Base-by-base conservation (phyloP, 2,888 invertebrate genomes). In the Tetranychus truncatus region DNA sequence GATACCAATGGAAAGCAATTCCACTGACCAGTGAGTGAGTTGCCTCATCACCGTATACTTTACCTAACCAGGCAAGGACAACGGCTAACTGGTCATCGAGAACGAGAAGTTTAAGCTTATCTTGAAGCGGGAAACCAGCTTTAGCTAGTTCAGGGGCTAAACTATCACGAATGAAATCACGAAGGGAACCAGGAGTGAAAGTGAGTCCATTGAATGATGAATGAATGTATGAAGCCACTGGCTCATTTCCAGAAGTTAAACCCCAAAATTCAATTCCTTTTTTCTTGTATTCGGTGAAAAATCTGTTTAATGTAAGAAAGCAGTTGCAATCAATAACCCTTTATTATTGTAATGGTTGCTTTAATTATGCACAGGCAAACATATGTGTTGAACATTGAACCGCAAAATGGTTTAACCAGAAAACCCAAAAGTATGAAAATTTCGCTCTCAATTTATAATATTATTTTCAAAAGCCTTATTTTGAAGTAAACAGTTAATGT, bases 161-260 rank as follows among this genome's bases (percentile, higher is more conserved):
- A 82, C 91, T 84, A 21, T 88, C 82, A 0, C 84, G 86, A 2
- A 92, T 84, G 87, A 89, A 94, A 74, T 86, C 84, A 45, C 87
- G 85, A 85, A 89, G 83, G 18, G 78, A 78, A 74, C 73, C 66
- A 1, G 65, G 69, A 44, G 18, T 75, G n/a, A 77, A 72, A 15
- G 45, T 77, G 24, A 77, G 20, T 66, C 72, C n/a, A 65, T 75
- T 77, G 81, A 91, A 90, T 11, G 55, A n/a, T 1, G 82, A 81
- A 78, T 83, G 85, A 4, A 79, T 78, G 11, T 81, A 77, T 20
- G 80, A 79, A 0, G 84, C 84, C 76, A 82, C 69, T 0, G 95
- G 94, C 81, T 95, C 94, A 81, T 95, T 95, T 45, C 92, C 91
- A 0, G 91, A 89, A 0, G 93, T 90, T 46, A 94, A 83, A 0